Percentiles rank a stretch among this genome's conserved stretches.
These are phyloP conservation scores for Hyperoplus lanceolatus DNA, from an alignment of 2,797 vertebrate genomes.

Conservation along the genomic window DNA sequence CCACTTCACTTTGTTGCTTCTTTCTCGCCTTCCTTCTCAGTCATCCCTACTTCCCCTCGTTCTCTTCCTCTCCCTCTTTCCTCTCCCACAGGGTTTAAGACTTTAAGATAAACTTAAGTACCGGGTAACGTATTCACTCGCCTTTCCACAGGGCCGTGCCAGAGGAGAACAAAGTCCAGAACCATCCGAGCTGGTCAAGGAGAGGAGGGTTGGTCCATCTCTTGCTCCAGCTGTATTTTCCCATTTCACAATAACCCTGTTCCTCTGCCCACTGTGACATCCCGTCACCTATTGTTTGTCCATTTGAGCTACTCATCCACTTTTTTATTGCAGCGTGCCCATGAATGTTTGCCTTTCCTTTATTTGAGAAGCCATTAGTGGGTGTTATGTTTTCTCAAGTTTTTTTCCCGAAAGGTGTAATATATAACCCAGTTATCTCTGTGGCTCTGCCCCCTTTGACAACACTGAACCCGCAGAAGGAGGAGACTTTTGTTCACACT, in stretches of 20 bases:
- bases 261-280: constrained; percentile 12
- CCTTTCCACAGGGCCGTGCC: neutral
- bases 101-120: constrained; percentile 51
- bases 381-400: constrained; percentile 15
- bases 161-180: constrained; percentile 57
- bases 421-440: constrained; percentile 23
- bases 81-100: constrained; percentile 3
- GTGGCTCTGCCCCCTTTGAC: neutral
- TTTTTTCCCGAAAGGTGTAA: constrained; percentile 33
- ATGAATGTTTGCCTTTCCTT: constrained; percentile 50
- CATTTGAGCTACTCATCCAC: constrained; percentile 50
- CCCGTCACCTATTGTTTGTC: constrained; percentile 45
- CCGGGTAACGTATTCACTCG: constrained; percentile 48
- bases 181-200: neutral
- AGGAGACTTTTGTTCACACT: constrained; percentile 3
- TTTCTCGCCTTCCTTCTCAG: constrained; percentile 9
- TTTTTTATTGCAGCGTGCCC: constrained; percentile 46
- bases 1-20: neutral
- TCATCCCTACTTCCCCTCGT: constrained; percentile 3
- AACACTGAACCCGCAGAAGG: neutral
- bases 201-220: neutral
- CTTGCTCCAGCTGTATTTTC: constrained; percentile 4
- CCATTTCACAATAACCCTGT: constrained; percentile 32
- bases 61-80: neutral
- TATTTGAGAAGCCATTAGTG: constrained; percentile 50